Base-by-base conservation (phyloP, 2,888 invertebrate species). In the Drosophila ezoana region DNA sequence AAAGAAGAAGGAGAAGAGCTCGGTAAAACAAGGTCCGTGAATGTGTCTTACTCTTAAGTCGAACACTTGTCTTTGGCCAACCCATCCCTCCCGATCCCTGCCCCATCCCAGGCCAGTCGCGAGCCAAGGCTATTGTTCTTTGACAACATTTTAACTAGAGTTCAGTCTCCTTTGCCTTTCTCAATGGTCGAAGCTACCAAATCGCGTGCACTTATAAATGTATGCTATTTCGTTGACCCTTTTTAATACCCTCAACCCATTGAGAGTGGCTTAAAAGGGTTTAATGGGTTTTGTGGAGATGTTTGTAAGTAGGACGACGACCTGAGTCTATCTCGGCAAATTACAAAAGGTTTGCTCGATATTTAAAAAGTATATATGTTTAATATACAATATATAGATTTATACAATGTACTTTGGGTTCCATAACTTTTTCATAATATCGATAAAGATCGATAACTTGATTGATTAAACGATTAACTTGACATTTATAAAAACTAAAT, bases 61-160 rank as follows among this genome's bases (percentile, higher is more conserved):
- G 52, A 33, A 66, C 51, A 52, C 69, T 78, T 73, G 78, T 41
- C 38, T 49, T 38, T 28, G 37, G 40, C 16, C 40, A 28, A 45
- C 10, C n/a, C 10, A 37, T 45, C 43, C 9, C 18, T 18, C 32
- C 13, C 20, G 23, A 23, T 23, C 37, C 32, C 14, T 13, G 16
- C 41, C 4, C 4, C n/a, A 28, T 4, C 1, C 14, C 37, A 62
- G 13, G 44, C 9, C 33, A 38, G 28, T 20, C 43, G 33, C 58
- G 32, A 47, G 37, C 23, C 40, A 48, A 9, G 5, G 58, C 87
- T 78, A 81, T 81, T 81, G 87, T 81, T 81, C 85, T 84, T 64
- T 20, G 35, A 47, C 37, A 51, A 45, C 47, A 51, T 62, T 52
- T 23, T 41, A 41, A 37, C 40, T 45, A 41, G 35, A 59, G 18